Conservation (phyloP, 2,113 vertebrate species). For the Pedetes capensis region DNA sequence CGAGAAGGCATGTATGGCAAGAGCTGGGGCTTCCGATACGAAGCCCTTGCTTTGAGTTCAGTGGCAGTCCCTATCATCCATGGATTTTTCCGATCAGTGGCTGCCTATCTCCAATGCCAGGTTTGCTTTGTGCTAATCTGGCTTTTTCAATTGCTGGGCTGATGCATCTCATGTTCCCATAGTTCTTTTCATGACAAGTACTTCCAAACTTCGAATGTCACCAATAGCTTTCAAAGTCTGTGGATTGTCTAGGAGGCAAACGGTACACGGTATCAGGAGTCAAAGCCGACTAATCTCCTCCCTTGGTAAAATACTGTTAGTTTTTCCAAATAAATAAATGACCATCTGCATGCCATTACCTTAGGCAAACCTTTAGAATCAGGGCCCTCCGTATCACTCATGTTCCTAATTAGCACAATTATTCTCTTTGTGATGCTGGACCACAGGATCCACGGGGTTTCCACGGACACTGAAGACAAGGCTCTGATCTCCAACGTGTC, state of each 20-base stretch:
- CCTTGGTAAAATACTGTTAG: conserved; percentile 30
- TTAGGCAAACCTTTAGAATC: conserved; percentile 7
- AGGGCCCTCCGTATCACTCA: not conserved
- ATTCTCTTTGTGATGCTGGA: conserved; percentile 38
- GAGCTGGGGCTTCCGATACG: not conserved
- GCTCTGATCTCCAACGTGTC: conserved; percentile 5
- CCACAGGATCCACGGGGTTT: not conserved
- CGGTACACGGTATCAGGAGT: not conserved
- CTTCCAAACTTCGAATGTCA: conserved; percentile 8
- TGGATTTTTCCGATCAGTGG: not conserved
- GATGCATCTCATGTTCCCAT: not conserved
- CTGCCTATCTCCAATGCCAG: conserved; percentile 6
- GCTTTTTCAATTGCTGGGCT: not conserved
- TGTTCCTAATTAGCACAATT: conserved; percentile 37
- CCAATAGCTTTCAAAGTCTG: conserved; percentile 18
- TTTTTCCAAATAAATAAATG: conserved; percentile 61
- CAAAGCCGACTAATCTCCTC: not conserved
- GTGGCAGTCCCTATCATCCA: not conserved
- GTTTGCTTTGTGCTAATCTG: not conserved
- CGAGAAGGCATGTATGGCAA: not conserved
- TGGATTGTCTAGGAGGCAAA: conserved; percentile 7
- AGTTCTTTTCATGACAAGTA: conserved; percentile 20
- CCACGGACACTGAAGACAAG: not conserved
- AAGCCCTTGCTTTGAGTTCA: not conserved
- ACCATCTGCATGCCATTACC: conserved; percentile 43